These are phyloP conservation scores for Heliconius eleuchia DNA, from an alignment of 1,140 invertebrate genomes.

Conservation along the genomic window DNA sequence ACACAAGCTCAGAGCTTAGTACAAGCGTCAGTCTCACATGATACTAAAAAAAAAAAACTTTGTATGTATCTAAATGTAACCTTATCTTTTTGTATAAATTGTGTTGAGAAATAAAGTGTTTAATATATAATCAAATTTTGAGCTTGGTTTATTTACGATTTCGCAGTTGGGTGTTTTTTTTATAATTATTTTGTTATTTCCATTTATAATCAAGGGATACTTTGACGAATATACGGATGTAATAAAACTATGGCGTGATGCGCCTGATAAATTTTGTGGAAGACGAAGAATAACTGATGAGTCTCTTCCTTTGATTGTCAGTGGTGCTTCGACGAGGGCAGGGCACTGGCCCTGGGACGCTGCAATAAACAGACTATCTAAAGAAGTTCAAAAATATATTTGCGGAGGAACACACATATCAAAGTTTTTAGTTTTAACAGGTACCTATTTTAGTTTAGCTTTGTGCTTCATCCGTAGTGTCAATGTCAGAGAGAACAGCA, in stretches of 20 bases:
- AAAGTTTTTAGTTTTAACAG: conserved; percentile 55
- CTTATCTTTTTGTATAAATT: too few species aligned
- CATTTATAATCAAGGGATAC: not conserved
- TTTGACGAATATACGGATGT: not conserved
- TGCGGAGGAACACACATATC: conserved; percentile 62
- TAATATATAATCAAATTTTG: too few species aligned
- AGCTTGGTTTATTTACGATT: too few species aligned
- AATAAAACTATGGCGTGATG: conserved; percentile 14
- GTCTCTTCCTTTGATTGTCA: conserved; percentile 56
- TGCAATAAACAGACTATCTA: conserved; percentile 88
- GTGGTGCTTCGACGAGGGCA: conserved; percentile 60
- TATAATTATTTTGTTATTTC: not conserved
- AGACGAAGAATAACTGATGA: conserved; percentile 45
- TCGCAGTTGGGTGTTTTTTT: too few species aligned
- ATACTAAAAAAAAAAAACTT: too few species aligned
- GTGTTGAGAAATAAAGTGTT: too few species aligned
- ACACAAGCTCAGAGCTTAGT: too few species aligned
- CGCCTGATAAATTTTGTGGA: conserved; percentile 50
- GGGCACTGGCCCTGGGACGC: conserved; percentile 95
- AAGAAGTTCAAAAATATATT: conserved; percentile 56
- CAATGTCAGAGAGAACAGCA: too few species aligned
- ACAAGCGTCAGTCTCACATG: too few species aligned
- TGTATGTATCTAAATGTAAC: too few species aligned
- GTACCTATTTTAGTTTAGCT: conserved; percentile 30
- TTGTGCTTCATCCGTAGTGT: too few species aligned